phyloP scores from a whole-genome alignment of 1,140 invertebrate genomes.

The Trissolcus basalis region DNA sequence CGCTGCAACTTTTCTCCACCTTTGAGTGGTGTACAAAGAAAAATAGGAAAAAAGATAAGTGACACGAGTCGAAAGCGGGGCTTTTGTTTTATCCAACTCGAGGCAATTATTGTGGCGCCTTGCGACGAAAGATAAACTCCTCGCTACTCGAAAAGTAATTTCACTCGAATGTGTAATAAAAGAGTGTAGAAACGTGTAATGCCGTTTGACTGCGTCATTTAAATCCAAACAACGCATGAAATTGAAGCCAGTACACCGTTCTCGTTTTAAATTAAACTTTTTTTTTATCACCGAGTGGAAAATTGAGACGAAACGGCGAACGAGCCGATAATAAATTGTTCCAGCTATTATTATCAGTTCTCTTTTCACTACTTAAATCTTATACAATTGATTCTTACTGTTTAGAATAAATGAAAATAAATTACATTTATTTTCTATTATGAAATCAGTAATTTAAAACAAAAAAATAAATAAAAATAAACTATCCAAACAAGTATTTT shows the following conservation, averaged over 20 bases:
- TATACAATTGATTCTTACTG: too few relatives aligned
- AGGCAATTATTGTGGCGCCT: slow-evolving; percentile 42
- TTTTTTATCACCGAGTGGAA: background rate
- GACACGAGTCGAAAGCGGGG: slow-evolving; percentile 9
- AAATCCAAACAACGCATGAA: slow-evolving; percentile 25
- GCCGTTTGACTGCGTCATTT: slow-evolving; percentile 27
- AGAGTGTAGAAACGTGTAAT: slow-evolving; percentile 39
- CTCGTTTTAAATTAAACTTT: slow-evolving; percentile 24
- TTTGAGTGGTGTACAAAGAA: too few relatives aligned
- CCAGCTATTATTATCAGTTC: background rate
- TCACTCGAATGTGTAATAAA: slow-evolving; percentile 42
- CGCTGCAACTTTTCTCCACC: too few relatives aligned
- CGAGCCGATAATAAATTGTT: background rate
- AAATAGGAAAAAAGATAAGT: slow-evolving; percentile 6
- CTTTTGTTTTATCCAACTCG: slow-evolving; percentile 39
- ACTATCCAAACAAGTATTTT: too few relatives aligned
- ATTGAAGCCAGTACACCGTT: slow-evolving; percentile 21
- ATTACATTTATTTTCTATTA: too few relatives aligned
- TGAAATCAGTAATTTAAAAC: too few relatives aligned
- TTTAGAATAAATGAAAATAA: too few relatives aligned
- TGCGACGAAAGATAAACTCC: slow-evolving; percentile 45
- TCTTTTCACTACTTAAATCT: too few relatives aligned
- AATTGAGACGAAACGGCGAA: background rate
- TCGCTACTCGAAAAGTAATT: slow-evolving; percentile 30
- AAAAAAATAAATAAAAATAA: too few relatives aligned